Conservation (phyloP, 2,888 invertebrate species). For the Harpalus rubripes region DNA sequence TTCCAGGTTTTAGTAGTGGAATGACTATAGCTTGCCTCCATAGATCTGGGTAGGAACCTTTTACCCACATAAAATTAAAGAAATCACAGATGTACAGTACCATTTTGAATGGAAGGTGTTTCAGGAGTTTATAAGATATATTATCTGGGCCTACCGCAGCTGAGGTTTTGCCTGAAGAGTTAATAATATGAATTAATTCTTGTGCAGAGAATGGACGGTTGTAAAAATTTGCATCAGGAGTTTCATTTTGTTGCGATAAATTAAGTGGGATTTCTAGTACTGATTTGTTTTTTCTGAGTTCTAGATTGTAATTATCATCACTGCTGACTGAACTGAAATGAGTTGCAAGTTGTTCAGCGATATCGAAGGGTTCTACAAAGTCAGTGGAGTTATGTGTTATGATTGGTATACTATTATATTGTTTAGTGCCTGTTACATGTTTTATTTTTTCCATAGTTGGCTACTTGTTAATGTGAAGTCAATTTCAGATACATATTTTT, state of each 20-base stretch:
- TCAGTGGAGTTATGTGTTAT: no score
- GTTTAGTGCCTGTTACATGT: no score
- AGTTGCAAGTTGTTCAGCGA: neutral
- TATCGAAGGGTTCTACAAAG: neutral
- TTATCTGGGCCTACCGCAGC: slow-evolving; percentile 5
- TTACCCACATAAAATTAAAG: neutral
- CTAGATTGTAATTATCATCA: slow-evolving; percentile 1
- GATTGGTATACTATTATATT: no score
- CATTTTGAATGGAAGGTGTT: slow-evolving; percentile 11
- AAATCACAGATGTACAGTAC: neutral
- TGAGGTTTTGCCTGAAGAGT: slow-evolving; percentile 8
- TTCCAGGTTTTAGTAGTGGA: neutral
- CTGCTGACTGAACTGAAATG: slow-evolving; percentile 28
- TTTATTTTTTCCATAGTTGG: no score
- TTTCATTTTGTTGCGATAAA: neutral
- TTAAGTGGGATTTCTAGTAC: neutral
- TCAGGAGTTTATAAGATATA: slow-evolving; percentile 5
- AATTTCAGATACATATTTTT: no score
- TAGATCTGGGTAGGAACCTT: neutral
- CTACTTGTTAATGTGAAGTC: no score
- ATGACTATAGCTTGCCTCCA: slow-evolving; percentile 6
- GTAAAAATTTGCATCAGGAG: neutral
- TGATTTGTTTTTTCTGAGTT: slow-evolving; percentile 9
- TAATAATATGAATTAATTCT: neutral
- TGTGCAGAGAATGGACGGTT: slow-evolving; percentile 12